Evolutionary conservation across 2,113 vertebrate genomes (phyloP).

Genomic region (Poecilia latipinna): DNA sequence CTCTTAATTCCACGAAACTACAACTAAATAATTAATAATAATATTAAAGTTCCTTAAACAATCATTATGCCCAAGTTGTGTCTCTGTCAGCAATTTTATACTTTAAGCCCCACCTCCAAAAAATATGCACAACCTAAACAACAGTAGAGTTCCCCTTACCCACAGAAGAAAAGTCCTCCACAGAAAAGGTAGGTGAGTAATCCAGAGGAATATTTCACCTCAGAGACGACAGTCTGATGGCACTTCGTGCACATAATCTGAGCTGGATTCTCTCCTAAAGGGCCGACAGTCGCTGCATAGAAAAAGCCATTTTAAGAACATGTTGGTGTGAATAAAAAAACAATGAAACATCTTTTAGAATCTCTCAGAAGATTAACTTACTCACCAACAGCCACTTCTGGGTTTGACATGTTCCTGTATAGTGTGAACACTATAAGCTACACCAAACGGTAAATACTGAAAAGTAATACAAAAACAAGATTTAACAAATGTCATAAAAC

Average conservation of each 20-base stretch:
- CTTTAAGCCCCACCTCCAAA: too few species aligned
- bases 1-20: too few species aligned
- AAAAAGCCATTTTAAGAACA: neutral
- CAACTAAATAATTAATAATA: too few species aligned
- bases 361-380: neutral
- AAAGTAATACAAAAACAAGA: neutral
- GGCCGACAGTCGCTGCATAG: conserved; percentile 59
- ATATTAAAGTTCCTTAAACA: too few species aligned
- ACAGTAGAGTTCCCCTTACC: conserved; percentile 71
- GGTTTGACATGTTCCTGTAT: conserved; percentile 49
- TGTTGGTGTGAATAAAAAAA: neutral
- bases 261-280: conserved; percentile 80
- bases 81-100: too few species aligned
- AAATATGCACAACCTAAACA: neutral
- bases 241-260: conserved; percentile 86
- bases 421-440: neutral
- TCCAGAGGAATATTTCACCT: conserved; percentile 77
- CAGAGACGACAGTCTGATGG: conserved; percentile 80
- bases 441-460: neutral
- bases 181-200: conserved; percentile 87
- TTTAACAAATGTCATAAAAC: neutral
- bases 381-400: conserved; percentile 59
- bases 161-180: conserved; percentile 84
- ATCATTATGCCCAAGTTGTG: too few species aligned
- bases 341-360: neutral